Evolutionary conservation across 2,888 invertebrate genomes (phyloP).

Genomic region (Drosophila austrosaltans): DNA sequence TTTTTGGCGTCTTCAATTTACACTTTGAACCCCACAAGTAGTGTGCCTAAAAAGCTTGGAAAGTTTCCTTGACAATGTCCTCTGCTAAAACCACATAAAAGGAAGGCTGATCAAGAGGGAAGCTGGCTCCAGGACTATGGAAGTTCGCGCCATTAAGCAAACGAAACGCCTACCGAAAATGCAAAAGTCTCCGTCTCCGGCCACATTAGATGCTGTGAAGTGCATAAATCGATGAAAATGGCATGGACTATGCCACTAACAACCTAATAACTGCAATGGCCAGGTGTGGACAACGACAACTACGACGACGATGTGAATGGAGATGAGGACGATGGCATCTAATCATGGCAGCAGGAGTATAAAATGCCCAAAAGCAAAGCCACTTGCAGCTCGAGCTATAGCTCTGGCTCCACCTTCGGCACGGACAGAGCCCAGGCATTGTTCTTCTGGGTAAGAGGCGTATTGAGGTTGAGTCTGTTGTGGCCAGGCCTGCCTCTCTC

Average conservation of each 20-base stretch:
- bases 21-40: neutral
- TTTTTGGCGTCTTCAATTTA: neutral
- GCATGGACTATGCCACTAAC: slow-evolving; percentile 77
- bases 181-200: slow-evolving; percentile 31
- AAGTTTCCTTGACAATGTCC: slow-evolving; percentile 43
- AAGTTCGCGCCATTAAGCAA: slow-evolving; percentile 64
- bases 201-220: slow-evolving; percentile 72
- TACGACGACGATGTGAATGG: slow-evolving; percentile 15
- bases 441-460: slow-evolving; percentile 66
- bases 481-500: slow-evolving; percentile 11
- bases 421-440: slow-evolving; percentile 61
- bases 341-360: slow-evolving; percentile 61
- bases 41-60: slow-evolving; percentile 30
- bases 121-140: slow-evolving; percentile 16
- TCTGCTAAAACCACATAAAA: slow-evolving; percentile 9
- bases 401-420: slow-evolving; percentile 18
- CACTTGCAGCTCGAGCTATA: slow-evolving; percentile 69
- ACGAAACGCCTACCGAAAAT: slow-evolving; percentile 39
- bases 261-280: slow-evolving; percentile 78
- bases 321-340: slow-evolving; percentile 67
- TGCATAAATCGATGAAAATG: slow-evolving; percentile 81
- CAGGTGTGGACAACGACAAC: slow-evolving; percentile 51
- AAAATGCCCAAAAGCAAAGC: slow-evolving; percentile 73
- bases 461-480: slow-evolving; percentile 46
- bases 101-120: slow-evolving; percentile 13